A percentile compares a stretch with the other conserved stretches of the same genome.
Conservation (phyloP, 2,113 vertebrate species). For the Chionomys nivalis region DNA sequence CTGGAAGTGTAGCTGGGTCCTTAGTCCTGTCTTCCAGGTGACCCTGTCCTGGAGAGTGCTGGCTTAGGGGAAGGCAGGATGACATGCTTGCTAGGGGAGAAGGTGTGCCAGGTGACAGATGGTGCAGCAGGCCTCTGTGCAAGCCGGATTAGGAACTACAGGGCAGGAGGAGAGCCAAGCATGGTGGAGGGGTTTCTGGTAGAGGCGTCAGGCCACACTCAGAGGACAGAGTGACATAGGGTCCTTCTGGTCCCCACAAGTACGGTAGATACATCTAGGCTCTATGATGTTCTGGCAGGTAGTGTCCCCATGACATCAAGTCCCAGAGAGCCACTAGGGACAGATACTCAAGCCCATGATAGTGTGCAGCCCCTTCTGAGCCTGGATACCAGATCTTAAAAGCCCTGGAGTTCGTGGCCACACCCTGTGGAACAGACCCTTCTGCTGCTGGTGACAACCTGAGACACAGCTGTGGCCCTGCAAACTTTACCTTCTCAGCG, state of each 20-base stretch:
- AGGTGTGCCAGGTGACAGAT: neutral
- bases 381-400: neutral
- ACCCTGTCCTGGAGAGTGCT: neutral
- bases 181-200: rapidly evolving
- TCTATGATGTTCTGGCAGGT: neutral
- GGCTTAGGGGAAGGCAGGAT: neutral
- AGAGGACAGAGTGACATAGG: neutral
- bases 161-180: too few relatives aligned
- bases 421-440: neutral
- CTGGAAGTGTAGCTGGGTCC: too few relatives aligned
- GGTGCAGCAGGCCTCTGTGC: neutral
- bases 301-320: neutral
- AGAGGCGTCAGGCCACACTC: neutral
- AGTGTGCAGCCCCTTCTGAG: neutral
- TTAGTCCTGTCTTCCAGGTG: neutral
- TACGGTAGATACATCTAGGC: neutral
- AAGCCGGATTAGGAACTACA: neutral
- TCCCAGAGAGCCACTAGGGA: neutral
- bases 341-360: neutral
- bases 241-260: rapidly evolving
- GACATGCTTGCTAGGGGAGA: neutral
- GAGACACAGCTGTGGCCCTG: neutral
- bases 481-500: neutral
- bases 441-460: neutral
- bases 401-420: too few relatives aligned